Base-by-base conservation (phyloP, 2,797 vertebrate species). In the Kryptolebias ocellatus region DNA sequence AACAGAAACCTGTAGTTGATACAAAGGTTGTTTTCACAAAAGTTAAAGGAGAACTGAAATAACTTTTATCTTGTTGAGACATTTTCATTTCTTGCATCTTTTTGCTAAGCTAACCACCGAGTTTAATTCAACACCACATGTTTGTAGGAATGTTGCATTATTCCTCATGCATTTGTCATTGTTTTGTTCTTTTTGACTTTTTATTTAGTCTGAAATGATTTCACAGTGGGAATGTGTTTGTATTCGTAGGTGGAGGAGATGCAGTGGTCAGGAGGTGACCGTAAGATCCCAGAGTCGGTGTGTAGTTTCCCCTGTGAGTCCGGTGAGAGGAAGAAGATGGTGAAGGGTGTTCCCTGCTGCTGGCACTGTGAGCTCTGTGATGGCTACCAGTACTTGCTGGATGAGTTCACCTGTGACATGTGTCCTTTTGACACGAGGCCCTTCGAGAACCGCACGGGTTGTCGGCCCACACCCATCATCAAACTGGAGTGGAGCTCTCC, bases 291-390 rank as follows among this genome's bases (percentile, higher is more conserved):
- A 0, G 85, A 90, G 0, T 97, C 96, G 0, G 95, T 95, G 42
- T 97, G 96, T 90, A 97, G 96, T 72, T 94, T 95, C 4, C 96
- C 96, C 0, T 98, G 96, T 0, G 89, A 94, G 27, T 70, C 95
- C 0, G 96, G 96, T 0, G 95, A 96, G 74, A 88, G 96, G 87
- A 99, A 98, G 85, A 98, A 98, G 91, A 93, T 96, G 57, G 97
- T 98, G 83, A 99, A 98, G 83, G 98, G 97, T 2, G 96, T 98
- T 67, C 96, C 97, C 3, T 98, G 97, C 93, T 99, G 98, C 85
- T 99, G 98, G 98, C 97, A 98, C 90, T 99, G 98, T 0, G 98
- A 99, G 83, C 95, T 95, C 70, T 99, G 98, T 15, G 96, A 98
- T 0, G 98, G 98, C 12, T 99, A 99, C 92, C 97, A 98, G 91